Percentiles rank a stretch among this genome's conserved stretches.
Evolutionary conservation across 2,888 invertebrate genomes (phyloP).

Genomic region (Mesorhabditis belari): DNA sequence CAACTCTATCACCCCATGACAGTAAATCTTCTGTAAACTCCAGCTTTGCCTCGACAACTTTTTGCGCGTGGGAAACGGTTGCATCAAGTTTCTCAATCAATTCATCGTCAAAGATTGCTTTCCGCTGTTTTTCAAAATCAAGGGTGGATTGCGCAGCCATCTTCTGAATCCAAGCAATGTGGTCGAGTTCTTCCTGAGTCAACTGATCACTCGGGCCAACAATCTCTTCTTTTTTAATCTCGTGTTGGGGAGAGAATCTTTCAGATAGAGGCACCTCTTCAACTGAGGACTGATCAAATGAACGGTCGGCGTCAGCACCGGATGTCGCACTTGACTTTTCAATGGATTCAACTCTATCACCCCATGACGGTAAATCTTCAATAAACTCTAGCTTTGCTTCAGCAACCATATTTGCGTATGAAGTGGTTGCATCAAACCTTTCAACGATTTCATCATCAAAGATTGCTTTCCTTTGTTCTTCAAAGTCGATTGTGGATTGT

Average conservation of each 20-base stretch:
- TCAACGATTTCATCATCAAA: background rate
- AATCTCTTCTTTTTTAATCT: too few relatives aligned
- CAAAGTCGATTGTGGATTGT: slow-evolving; percentile 18
- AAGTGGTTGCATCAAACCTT: slow-evolving; percentile 6
- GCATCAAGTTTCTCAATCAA: too few relatives aligned
- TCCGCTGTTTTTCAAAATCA: slow-evolving; percentile 1
- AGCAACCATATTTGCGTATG: slow-evolving; percentile 13
- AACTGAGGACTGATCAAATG: slow-evolving; percentile 1
- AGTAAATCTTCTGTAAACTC: too few relatives aligned
- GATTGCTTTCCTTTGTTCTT: background rate
- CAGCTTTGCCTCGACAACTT: too few relatives aligned
- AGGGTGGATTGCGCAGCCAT: slow-evolving; percentile 15
- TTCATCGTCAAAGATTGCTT: background rate
- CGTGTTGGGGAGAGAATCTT: background rate
- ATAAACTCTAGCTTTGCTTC: background rate
- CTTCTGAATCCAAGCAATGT: slow-evolving; percentile 21
- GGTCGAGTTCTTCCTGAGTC: slow-evolving; percentile 26
- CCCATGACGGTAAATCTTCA: slow-evolving; percentile 1
- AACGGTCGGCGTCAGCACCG: slow-evolving; percentile 1
- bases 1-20: too few relatives aligned
- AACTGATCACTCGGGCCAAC: slow-evolving; percentile 4
- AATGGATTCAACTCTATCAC: background rate
- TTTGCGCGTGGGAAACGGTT: too few relatives aligned
- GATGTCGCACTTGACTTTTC: slow-evolving; percentile 1
- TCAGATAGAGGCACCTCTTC: background rate